Base-by-base conservation (phyloP, 1,140 invertebrate genomes). In the Paracyclopina nana region DNA sequence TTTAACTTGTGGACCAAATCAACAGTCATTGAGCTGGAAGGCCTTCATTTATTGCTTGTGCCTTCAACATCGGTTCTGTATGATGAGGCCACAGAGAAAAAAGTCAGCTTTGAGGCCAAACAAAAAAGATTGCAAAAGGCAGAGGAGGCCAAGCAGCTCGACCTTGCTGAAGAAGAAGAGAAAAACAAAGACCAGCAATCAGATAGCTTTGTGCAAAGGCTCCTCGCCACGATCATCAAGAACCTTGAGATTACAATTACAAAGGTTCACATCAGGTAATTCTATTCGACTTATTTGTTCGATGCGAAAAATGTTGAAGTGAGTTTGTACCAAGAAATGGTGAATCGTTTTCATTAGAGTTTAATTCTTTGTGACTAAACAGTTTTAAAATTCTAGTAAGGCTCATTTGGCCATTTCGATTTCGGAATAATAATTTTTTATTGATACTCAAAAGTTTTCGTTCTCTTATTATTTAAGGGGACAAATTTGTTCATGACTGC, bases 191-290 rank as follows among this genome's bases (percentile, higher is more conserved):
- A 26, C 2, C 9, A n/a, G n/a, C 3, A n/a, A 4, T 11, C 14
- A 12, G 22, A 27, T 48, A 22, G n/a, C 3, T 27, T 48, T 22
- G 25, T 48, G 24, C n/a, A 27, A 16, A 11, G 28, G n/a, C 22
- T 48, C 5, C n/a, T 14, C 9, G 45, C 45, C 20, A 48, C 26
- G 4, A 48, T 48, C 6, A 27, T 48, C n/a, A 30, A 48, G 25
- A 48, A 48, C n/a, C 26, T 48, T 18, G 25, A 48, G n/a, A n/a
- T 48, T n/a, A 28, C n/a, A n/a, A 48, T 48, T 29, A 27, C 12
- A 16, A 28, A 28, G 28, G 45, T 48, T 28, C 45, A 48, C 14
- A 48, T 48, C 28, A 22, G 28, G 16, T n/a, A n/a, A n/a, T n/a
- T n/a, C n/a, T n/a, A n/a, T n/a, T n/a, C n/a, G n/a, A n/a, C n/a